Base-by-base conservation (phyloP, 2,888 invertebrate species). In the Mamestra brassicae region DNA sequence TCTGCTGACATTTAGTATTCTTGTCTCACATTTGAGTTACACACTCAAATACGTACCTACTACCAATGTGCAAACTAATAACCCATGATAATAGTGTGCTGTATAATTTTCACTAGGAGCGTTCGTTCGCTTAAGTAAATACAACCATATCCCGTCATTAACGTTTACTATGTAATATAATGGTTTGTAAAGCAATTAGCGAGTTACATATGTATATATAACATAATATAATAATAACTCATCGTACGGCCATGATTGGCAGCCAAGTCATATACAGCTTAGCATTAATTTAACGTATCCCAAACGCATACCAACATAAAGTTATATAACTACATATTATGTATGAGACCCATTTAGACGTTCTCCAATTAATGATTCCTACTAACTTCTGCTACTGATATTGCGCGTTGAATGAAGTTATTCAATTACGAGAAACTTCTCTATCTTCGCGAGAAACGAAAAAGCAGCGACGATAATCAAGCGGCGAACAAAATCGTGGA, bases 401-500 rank as follows among this genome's bases (percentile, higher is more conserved):
- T 74, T 54, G 71, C 61, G 34, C 62, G 66, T 63, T 57, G 57
- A 74, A 68, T 47, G 38, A 76, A 78, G 69, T 71, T 62, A 85
- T 75, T 77, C 64, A 75, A 77, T 83, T 73, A 80, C 34, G n/a
- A 45, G 11, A 54, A 71, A 74, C 58, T 66, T 73, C 38, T 34
- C 58, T 61, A 62, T 61, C 6, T 64, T 65, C 54, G 26, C 54
- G 47, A 65, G 68, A 26, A 64, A 58, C 10, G 34, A 74, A 72
- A 84, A 70, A 15, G 26, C 69, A 58, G 45, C 36, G 13, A 71
- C 57, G 58, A 65, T 74, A 79, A 82, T 79, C 58, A 76, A 52
- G 45, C 54, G 42, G 47, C 57, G 58, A 85, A 75, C 57, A 75
- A 83, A 75, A 73, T 76, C 80, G 71, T 60, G 68, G 68, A 80